Evolutionary conservation across 2,113 vertebrate genomes (phyloP), one percentile per base, ranked within the genome.

Genomic region (Pimephales promelas): DNA sequence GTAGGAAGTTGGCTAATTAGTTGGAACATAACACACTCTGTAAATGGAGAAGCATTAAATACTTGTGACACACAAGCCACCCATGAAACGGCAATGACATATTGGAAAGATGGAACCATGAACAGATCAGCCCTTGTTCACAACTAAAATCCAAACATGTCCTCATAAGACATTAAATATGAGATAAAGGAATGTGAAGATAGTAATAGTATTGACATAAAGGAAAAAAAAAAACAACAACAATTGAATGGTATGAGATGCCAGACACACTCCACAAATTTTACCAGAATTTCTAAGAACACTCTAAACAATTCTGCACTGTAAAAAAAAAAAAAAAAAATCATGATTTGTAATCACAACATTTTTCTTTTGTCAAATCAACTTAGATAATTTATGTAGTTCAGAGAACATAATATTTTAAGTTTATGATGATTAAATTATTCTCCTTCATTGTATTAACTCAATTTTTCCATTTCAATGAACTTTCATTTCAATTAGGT

Each of bases 1-100:
- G 71, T 4, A 54, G 54, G 10, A 73, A 77, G 49, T 10, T 8
- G 10, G 71, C 59, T 82, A 79, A 88, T 86, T 84, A 86, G 74
- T 56, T 28, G 26, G 13, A 4, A 49, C 47, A 56, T 11, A 81
- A 72, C 57, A 10, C 70, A 4, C 34, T 71, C 54, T 24, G 56
- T 13, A 40, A 85, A 88, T 62, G 14, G 49, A 26, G 34, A 64
- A 61, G 59, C 22, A 31, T 18, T 28, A 34, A 70, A 61, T 22
- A n/a, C 16, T 57, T 62, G 62, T 70, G 71, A 74, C 57, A 56
- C 62, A 20, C 40, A 73, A 84, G 45, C 8, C 62, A 66, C 16
- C 7, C n/a, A 26, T 34, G 68, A 56, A 73, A 73, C 52, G 18
- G 26, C 34, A 78, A 26, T 16, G 59, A 64, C 47, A 36, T 74